These are phyloP conservation scores for Spodoptera frugiperda DNA, from an alignment of 1,140 invertebrate genomes.

Conservation along the genomic window DNA sequence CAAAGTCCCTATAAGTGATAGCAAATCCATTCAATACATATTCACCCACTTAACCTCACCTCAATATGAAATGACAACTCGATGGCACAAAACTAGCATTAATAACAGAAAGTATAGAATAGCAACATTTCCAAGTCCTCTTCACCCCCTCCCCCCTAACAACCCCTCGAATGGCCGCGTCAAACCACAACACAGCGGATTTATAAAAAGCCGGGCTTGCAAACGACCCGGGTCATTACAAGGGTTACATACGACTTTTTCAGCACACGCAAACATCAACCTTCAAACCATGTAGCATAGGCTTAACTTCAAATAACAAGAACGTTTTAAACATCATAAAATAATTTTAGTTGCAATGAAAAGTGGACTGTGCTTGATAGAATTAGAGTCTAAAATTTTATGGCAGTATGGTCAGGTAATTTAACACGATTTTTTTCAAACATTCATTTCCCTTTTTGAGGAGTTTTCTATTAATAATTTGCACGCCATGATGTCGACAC, in stretches of 20 bases:
- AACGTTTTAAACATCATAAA: not conserved
- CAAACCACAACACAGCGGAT: conserved; percentile 32
- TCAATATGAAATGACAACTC: not conserved
- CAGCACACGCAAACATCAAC: conserved; percentile 6
- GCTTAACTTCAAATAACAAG: not conserved
- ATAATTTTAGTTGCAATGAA: conserved; percentile 3
- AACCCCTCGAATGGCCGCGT: not conserved
- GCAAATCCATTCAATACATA: too few relatives aligned
- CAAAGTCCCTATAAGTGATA: too few relatives aligned
- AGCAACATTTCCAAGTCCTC: not conserved
- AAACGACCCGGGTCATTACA: conserved; percentile 54
- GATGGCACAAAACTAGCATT: not conserved
- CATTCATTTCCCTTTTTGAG: too few relatives aligned
- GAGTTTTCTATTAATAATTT: too few relatives aligned
- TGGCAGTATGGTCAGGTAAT: not conserved
- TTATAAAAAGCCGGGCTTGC: conserved; percentile 45
- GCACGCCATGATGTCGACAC: too few relatives aligned
- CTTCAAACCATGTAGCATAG: not conserved
- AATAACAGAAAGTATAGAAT: not conserved
- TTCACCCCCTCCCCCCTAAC: not conserved
- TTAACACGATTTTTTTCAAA: too few relatives aligned
- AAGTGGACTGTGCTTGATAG: not conserved
- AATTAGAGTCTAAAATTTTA: not conserved
- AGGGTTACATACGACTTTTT: conserved; percentile 45
- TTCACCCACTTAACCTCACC: too few relatives aligned